Conservation (phyloP, 2,113 vertebrate genomes). For the Melierax canorus region DNA sequence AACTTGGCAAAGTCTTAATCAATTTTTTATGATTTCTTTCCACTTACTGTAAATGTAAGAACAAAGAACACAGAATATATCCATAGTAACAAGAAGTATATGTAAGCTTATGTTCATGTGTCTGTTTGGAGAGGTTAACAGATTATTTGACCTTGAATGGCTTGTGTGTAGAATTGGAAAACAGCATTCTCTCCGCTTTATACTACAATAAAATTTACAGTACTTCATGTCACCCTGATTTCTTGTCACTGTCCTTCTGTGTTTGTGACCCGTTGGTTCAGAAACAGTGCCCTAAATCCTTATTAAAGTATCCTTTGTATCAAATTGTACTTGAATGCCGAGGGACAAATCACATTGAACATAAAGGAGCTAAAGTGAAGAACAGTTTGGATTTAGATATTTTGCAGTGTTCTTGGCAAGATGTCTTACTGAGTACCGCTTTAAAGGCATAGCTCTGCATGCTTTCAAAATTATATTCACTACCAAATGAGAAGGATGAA, state of each 20-base stretch:
- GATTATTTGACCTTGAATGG: slow-evolving; percentile 13
- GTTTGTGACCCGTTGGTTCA: not conserved
- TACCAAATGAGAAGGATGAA: not conserved
- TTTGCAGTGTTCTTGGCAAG: not conserved
- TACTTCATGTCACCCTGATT: not conserved
- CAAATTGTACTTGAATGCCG: not conserved
- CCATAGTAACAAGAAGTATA: not conserved
- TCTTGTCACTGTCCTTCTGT: not conserved
- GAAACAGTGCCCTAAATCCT: slow-evolving; percentile 10
- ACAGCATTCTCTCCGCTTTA: not conserved
- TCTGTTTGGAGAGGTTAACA: not conserved
- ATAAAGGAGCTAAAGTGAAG: not conserved
- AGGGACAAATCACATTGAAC: not conserved
- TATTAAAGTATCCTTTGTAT: slow-evolving; percentile 1
- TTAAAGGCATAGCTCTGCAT: not conserved
- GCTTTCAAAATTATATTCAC: not conserved
- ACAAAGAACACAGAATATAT: not conserved
- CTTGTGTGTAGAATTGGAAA: not conserved
- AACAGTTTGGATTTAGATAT: not conserved
- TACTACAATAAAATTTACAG: slow-evolving; percentile 2
- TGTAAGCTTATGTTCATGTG: not conserved
- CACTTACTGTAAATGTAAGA: not conserved
- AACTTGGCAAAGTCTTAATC: not conserved
- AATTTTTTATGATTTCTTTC: slow-evolving; percentile 7
- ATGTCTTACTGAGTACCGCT: not conserved